Evolutionary conservation across 2,113 vertebrate genomes (phyloP), one percentile per base, ranked within the genome.

Genomic region (Corvus hawaiiensis): DNA sequence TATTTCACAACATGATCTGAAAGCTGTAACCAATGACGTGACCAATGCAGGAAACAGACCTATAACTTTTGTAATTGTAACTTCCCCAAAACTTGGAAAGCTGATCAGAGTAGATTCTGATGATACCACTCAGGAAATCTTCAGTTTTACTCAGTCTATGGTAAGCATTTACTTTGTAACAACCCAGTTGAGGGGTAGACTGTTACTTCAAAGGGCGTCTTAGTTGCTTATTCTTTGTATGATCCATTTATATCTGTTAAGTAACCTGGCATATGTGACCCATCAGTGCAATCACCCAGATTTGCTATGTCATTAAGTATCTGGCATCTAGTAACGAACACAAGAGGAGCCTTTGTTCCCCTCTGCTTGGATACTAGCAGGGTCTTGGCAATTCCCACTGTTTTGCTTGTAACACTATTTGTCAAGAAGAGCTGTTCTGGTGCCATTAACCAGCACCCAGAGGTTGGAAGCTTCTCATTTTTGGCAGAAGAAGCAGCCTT

Each of bases 111-210:
- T 95, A 59, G 96, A 94, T 93, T 84, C 97, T 28, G 97, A 98
- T 83, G 98, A 98, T 83, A 96, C 93, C 48, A 98, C 97, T 15
- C 94, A 96, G 83, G 98, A 98, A 61, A 96, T 99, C 83, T 97
- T 98, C 62, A 94, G 96, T 84, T 99, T 99, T 97, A 99, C 98
- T 0, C 99, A 99, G 81, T 93, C 94, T 43, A 98, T 99, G 99
- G 99, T 99, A 97, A 98, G 98, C 96, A 44, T 94, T 78, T 35
- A 49, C 14, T 19, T 91, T 66, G 28, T 87, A 69, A 15, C 63
- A 52, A 21, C 5, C 5, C 68, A 44, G 27, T 72, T 66, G 30
- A 39, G 26, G 8, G 16, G 21, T 6, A 12, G 43, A 16, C 18
- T 55, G 19, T 89, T 82, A 67, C 44, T 83, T 88, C 33, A 87